These are phyloP conservation scores for Trachelipus rathkii DNA, from an alignment of 1,140 invertebrate genomes.

Conservation along the genomic window DNA sequence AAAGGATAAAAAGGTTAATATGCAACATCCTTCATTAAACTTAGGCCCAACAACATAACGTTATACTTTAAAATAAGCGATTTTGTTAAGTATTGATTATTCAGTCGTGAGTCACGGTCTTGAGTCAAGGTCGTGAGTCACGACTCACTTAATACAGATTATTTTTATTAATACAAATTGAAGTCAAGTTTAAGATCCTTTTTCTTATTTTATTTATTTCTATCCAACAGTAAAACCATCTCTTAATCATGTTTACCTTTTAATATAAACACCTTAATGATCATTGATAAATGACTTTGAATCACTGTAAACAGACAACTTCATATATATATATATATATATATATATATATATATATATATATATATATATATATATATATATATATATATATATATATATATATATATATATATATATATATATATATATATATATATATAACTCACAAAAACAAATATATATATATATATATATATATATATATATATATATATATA, in stretches of 20 bases:
- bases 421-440: conserved; percentile 15
- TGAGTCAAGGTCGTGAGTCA: no score
- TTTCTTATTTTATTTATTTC: conserved; percentile 4
- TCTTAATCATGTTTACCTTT: not conserved
- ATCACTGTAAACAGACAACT: not conserved
- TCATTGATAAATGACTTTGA: conserved; percentile 13
- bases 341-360: conserved; percentile 11
- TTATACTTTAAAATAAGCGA: no score
- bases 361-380: conserved; percentile 13
- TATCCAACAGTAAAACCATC: not conserved
- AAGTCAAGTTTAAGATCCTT: not conserved
- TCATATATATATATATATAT: not conserved
- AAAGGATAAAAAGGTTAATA: no score
- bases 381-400: conserved; percentile 15
- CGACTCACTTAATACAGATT: no score
- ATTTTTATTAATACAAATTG: no score
- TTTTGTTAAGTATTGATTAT: no score
- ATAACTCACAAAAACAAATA: not conserved
- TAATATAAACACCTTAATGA: conserved; percentile 11
- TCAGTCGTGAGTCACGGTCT: no score
- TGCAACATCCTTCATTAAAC: no score
- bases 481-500: conserved; percentile 9
- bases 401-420: conserved; percentile 13
- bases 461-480: conserved; percentile 7
- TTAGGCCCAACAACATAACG: no score